Conservation (phyloP, 1,140 invertebrate genomes). For the Dinoponera quadriceps region DNA sequence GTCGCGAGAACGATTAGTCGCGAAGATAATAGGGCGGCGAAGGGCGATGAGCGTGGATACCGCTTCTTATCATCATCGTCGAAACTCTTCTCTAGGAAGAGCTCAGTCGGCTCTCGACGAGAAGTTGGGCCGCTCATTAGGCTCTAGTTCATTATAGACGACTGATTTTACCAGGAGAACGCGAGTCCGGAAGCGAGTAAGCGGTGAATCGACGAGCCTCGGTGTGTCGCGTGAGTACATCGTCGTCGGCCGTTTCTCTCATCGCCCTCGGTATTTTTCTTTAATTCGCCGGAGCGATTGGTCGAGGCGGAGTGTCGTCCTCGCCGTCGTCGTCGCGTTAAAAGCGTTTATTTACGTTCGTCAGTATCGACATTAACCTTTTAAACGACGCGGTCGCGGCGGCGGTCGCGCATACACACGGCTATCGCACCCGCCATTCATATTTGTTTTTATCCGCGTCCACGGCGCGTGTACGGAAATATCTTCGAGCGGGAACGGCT, state of each 20-base stretch:
- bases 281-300: background rate
- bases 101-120: too few species aligned
- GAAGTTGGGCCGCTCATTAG: background rate
- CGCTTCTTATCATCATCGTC: background rate
- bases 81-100: too few species aligned
- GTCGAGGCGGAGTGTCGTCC: slow-evolving; percentile 2
- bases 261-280: background rate
- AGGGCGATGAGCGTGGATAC: slow-evolving; percentile 3
- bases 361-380: slow-evolving; percentile 59
- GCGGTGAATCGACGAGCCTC: background rate
- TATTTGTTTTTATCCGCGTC: slow-evolving; percentile 57
- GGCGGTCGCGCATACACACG: background rate
- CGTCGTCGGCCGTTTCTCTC: background rate
- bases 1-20: slow-evolving; percentile 8
- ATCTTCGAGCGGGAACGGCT: slow-evolving; percentile 51
- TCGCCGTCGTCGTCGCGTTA: background rate
- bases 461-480: slow-evolving; percentile 48
- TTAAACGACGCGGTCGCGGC: slow-evolving; percentile 51
- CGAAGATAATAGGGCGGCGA: slow-evolving; percentile 1
- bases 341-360: slow-evolving; percentile 52
- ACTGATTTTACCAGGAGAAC: background rate
- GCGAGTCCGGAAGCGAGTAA: background rate
- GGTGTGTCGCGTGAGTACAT: too few species aligned
- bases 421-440: slow-evolving; percentile 48
- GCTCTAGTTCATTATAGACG: slow-evolving; percentile 1